Percentiles rank a stretch among this genome's conserved stretches.
Evolutionary conservation across 2,113 vertebrate genomes (phyloP).

Genomic region (Sphyrna mokarran): DNA sequence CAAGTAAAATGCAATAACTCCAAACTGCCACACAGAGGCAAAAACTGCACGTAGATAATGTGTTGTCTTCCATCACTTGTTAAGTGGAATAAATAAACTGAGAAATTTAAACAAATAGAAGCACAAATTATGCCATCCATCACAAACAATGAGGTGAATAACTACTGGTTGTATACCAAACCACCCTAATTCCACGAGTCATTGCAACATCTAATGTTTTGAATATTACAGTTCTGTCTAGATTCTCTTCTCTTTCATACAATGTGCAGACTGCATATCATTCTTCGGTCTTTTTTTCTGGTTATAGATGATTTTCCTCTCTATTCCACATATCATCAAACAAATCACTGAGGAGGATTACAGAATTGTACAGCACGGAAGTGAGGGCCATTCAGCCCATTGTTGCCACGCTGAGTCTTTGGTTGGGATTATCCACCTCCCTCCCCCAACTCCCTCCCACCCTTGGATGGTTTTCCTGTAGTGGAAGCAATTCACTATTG

Average conservation of each 20-base stretch:
- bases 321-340: background rate
- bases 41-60: background rate
- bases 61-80: background rate
- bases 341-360: background rate
- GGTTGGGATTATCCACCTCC: no score
- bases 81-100: conserved; percentile 21
- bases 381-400: background rate
- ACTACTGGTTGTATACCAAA: conserved; percentile 1
- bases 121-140: conserved; percentile 27
- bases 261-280: background rate
- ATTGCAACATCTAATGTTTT: background rate
- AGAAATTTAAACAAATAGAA: conserved; percentile 18
- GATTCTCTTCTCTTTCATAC: background rate
- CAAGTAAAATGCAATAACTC: conserved; percentile 9
- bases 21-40: conserved; percentile 32
- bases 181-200: background rate
- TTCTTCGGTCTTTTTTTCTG: background rate
- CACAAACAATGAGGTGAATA: conserved; percentile 1
- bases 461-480: no score
- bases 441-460: no score
- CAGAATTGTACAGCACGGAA: background rate
- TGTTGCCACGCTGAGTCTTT: background rate
- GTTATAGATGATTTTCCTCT: background rate
- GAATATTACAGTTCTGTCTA: background rate
- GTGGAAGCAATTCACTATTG: no score